These are phyloP conservation scores for Tenthredo notha DNA, from an alignment of 2,888 invertebrate species.

Conservation along the genomic window DNA sequence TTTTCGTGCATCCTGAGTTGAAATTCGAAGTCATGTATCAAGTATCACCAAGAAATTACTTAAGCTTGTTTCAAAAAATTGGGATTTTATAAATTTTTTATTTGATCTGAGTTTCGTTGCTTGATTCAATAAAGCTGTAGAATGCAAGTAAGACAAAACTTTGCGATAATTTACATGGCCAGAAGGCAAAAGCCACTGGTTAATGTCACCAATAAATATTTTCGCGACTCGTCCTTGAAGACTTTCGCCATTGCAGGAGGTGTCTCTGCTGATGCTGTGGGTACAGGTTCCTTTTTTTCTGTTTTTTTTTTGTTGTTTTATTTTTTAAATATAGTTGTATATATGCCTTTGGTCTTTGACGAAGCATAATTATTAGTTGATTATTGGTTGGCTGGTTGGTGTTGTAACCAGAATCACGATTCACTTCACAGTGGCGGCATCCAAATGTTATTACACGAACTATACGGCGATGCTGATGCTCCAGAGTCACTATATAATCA, in stretches of 20 bases:
- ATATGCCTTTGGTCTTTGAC: background rate
- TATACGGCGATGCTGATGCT: slow-evolving; percentile 10
- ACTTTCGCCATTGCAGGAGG: background rate
- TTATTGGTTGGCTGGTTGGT: slow-evolving; percentile 2
- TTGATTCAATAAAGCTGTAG: background rate
- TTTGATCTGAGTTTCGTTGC: background rate
- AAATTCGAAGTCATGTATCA: background rate
- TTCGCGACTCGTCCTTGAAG: background rate
- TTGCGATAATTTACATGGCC: slow-evolving; percentile 54
- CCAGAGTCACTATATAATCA: background rate
- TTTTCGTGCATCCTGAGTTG: background rate
- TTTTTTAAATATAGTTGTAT: background rate
- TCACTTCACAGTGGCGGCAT: slow-evolving; percentile 40
- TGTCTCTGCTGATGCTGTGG: background rate
- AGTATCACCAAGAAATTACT: background rate
- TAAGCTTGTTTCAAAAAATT: background rate
- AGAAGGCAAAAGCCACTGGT: slow-evolving; percentile 50
- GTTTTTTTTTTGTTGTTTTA: background rate
- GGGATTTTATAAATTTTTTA: background rate
- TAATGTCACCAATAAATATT: background rate
- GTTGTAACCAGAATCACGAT: slow-evolving; percentile 31
- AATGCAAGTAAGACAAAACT: slow-evolving; percentile 51
- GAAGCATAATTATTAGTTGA: slow-evolving; percentile 20
- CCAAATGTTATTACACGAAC: slow-evolving; percentile 25
- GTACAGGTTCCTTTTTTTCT: background rate